A percentile compares a stretch with the other conserved stretches of the same genome.
These are phyloP conservation scores for Periplaneta americana DNA, from an alignment of 1,140 invertebrate species.

Conservation along the genomic window DNA sequence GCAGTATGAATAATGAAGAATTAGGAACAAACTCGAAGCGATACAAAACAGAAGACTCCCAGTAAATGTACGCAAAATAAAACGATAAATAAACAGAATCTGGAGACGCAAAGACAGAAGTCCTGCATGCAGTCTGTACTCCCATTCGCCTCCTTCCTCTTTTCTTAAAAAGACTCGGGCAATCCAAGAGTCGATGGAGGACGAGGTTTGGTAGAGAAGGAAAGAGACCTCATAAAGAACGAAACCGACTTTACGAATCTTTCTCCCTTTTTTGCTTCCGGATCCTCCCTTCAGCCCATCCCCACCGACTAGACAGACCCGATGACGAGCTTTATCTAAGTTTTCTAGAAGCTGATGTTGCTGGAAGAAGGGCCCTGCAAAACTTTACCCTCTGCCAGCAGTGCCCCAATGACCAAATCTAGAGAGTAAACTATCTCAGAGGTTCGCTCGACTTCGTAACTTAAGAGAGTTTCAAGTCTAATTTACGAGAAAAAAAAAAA, in stretches of 20 bases:
- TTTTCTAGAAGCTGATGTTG: background rate
- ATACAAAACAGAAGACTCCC: background rate
- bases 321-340: background rate
- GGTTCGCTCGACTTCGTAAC: background rate
- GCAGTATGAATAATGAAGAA: background rate
- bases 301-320: background rate
- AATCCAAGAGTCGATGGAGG: background rate
- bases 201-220: background rate
- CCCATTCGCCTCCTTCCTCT: background rate
- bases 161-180: background rate
- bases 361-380: background rate
- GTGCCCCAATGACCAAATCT: background rate
- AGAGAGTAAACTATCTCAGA: background rate
- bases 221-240: background rate
- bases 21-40: background rate
- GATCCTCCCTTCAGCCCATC: background rate
- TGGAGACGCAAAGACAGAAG: background rate
- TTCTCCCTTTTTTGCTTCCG: too few relatives aligned
- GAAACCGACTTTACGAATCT: background rate
- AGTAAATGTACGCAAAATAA: background rate
- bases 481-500: background rate
- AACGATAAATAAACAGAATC: background rate
- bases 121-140: background rate
- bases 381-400: background rate
- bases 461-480: background rate